Conservation (phyloP, 2,797 vertebrate genomes). For the Rhincodon typus region DNA sequence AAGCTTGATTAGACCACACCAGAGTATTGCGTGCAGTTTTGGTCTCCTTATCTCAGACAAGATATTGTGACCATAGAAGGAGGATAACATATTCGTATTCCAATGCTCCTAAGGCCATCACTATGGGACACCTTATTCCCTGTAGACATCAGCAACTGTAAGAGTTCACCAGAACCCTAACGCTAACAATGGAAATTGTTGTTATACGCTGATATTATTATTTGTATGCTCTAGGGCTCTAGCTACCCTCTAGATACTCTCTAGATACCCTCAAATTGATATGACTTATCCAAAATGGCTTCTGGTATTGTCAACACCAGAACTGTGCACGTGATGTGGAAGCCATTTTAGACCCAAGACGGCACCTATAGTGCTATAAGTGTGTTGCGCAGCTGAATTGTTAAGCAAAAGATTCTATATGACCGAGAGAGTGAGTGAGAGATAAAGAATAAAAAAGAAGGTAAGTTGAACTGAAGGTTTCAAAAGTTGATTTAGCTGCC, state of each 20-base stretch:
- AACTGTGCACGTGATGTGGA: not conserved
- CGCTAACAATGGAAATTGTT: no score
- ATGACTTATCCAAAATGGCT: not conserved
- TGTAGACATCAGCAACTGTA: no score
- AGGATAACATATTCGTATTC: no score
- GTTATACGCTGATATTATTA: not conserved
- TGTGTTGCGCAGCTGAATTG: not conserved
- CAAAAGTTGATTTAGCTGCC: not conserved
- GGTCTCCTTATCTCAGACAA: no score
- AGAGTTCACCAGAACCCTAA: no score
- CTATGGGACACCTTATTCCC: no score
- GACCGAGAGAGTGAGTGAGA: not conserved
- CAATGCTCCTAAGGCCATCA: no score
- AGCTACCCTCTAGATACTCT: no score
- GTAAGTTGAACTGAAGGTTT: not conserved
- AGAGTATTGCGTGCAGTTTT: no score
- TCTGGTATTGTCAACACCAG: not conserved
- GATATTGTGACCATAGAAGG: no score
- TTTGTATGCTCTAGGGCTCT: not conserved
- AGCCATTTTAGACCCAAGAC: not conserved
- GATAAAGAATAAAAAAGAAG: not conserved
- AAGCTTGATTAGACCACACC: no score
- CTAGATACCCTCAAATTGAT: not conserved
- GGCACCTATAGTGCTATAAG: not conserved
- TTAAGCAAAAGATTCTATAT: not conserved